Evolutionary conservation across 2,113 vertebrate species (phyloP).

Genomic region (Microcebus ravelobensis): DNA sequence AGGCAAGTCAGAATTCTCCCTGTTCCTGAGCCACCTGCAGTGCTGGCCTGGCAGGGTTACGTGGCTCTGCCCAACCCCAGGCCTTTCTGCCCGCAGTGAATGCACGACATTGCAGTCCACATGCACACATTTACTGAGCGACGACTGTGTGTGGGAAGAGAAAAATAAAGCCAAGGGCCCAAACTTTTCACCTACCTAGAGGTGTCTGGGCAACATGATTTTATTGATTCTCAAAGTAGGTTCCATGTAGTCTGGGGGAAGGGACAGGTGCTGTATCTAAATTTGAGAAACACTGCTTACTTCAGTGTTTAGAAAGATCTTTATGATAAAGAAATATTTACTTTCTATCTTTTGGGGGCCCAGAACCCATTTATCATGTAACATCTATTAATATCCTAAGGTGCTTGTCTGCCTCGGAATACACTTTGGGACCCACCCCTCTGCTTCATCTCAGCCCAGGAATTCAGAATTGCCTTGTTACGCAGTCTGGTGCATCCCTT

Average conservation of each 20-base stretch:
- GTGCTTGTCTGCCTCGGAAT: not conserved
- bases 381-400: not conserved
- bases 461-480: not conserved
- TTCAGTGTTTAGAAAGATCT: not conserved
- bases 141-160: not conserved
- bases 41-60: too few species aligned
- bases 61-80: not conserved
- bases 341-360: not conserved
- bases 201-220: not conserved
- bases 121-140: not conserved
- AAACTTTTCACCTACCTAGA: not conserved
- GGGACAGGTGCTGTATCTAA: not conserved
- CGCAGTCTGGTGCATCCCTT: not conserved
- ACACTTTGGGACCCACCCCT: not conserved
- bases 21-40: not conserved
- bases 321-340: not conserved
- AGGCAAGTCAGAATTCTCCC: not conserved
- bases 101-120: not conserved
- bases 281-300: not conserved
- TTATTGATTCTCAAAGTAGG: constrained; percentile 1
- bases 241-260: not conserved
- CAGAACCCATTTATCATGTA: not conserved
- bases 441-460: not conserved
- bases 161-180: not conserved
- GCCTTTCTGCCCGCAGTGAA: not conserved